A percentile compares a stretch with the other conserved stretches of the same genome.
These are phyloP conservation scores for Rhagophthalmus giganteus DNA, from an alignment of 2,888 invertebrate genomes.

Conservation along the genomic window DNA sequence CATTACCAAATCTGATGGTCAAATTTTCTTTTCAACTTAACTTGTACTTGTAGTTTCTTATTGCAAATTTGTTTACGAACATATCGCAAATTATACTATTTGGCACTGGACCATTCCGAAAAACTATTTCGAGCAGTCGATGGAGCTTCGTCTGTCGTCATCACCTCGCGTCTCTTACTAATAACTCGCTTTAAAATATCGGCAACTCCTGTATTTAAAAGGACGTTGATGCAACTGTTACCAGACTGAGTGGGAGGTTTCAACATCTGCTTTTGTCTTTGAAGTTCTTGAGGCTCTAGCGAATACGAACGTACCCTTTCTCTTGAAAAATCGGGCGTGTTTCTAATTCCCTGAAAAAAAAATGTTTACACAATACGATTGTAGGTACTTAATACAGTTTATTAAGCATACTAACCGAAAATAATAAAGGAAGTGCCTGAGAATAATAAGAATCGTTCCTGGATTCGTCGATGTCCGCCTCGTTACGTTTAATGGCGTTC, in stretches of 20 bases:
- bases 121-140: constrained; percentile 47
- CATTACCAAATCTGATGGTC: not conserved
- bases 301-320: constrained; percentile 49
- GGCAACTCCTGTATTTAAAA: constrained; percentile 50
- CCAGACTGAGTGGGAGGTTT: constrained; percentile 42
- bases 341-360: constrained; percentile 45
- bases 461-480: constrained; percentile 46
- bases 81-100: constrained; percentile 25
- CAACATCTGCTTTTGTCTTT: constrained; percentile 45
- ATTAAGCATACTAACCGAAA: constrained; percentile 19
- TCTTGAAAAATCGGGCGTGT: constrained; percentile 42
- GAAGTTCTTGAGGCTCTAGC: constrained; percentile 44
- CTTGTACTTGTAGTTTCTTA: constrained; percentile 3
- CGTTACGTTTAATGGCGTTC: constrained; percentile 48
- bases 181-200: constrained; percentile 54
- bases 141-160: constrained; percentile 43
- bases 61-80: not conserved
- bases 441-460: constrained; percentile 50
- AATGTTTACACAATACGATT: constrained; percentile 1
- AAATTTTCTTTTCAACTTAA: constrained; percentile 5
- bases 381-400: not conserved
- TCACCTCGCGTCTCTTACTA: constrained; percentile 50
- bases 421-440: constrained; percentile 32
- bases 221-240: constrained; percentile 53
- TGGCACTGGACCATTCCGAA: constrained; percentile 48